Percentiles rank a stretch among this genome's conserved stretches.
These are phyloP conservation scores for Malurus splendens DNA, from an alignment of 2,797 vertebrate genomes.

Conservation along the genomic window DNA sequence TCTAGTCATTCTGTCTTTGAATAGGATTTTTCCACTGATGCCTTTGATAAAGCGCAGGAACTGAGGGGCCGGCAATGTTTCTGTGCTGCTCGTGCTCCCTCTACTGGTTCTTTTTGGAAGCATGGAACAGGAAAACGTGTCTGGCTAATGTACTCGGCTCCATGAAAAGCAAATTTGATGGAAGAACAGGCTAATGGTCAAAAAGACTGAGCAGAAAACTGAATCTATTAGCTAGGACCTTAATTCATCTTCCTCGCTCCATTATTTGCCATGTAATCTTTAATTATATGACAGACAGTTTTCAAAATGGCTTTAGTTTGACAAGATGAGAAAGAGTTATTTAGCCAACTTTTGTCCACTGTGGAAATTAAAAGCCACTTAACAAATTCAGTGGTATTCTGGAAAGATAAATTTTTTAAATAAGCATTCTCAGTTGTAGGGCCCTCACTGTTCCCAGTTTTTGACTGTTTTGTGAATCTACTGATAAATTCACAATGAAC, in stretches of 20 bases:
- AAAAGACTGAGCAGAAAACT: background rate
- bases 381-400: background rate
- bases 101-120: background rate
- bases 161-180: background rate
- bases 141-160: rapidly evolving
- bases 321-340: background rate
- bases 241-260: background rate
- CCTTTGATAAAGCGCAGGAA: background rate
- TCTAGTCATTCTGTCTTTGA: background rate
- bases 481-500: background rate
- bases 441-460: background rate
- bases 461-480: background rate
- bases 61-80: background rate
- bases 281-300: background rate
- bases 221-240: background rate
- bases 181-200: background rate
- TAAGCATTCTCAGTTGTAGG: background rate
- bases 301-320: background rate
- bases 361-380: background rate
- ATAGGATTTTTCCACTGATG: background rate
- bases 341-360: background rate
- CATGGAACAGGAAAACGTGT: background rate
- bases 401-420: background rate
- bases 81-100: conserved; percentile 16
- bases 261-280: background rate